phyloP scores from a whole-genome alignment of 92 coral and sea anemone species.

The Meandrina meandrites region DNA sequence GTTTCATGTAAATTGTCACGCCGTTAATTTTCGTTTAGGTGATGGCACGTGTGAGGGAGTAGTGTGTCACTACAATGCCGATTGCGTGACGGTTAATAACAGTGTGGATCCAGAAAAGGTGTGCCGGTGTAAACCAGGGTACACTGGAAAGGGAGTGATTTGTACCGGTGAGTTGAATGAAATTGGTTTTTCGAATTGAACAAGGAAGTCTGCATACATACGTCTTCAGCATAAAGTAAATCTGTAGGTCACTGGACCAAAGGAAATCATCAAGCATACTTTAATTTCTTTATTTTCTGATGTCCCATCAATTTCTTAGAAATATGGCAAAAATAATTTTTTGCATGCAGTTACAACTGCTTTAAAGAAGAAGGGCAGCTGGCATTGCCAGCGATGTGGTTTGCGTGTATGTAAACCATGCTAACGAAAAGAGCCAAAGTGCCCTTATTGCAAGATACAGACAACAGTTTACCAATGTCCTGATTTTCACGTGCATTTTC shows the following conservation, averaged over 20 bases:
- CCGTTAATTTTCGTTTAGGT: conserved; percentile 45
- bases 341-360: background rate
- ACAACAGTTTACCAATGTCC: background rate
- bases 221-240: too few relatives aligned
- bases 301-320: background rate
- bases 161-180: conserved; percentile 72
- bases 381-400: background rate
- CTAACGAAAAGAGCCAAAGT: background rate
- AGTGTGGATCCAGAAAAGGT: conserved; percentile 37
- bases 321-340: background rate
- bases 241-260: too few relatives aligned
- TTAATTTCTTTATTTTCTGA: background rate
- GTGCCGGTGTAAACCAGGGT: conserved; percentile 89
- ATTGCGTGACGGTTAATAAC: conserved; percentile 61
- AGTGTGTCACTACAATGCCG: conserved; percentile 86
- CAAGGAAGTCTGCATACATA: background rate
- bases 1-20: background rate
- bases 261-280: too few relatives aligned
- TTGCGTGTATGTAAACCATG: background rate
- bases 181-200: background rate
- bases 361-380: background rate
- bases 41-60: conserved; percentile 97
- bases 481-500: background rate
- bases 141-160: conserved; percentile 76
- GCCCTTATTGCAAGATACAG: too few relatives aligned